Conservation (phyloP, 2,113 vertebrate genomes). For the Myodes glareolus region DNA sequence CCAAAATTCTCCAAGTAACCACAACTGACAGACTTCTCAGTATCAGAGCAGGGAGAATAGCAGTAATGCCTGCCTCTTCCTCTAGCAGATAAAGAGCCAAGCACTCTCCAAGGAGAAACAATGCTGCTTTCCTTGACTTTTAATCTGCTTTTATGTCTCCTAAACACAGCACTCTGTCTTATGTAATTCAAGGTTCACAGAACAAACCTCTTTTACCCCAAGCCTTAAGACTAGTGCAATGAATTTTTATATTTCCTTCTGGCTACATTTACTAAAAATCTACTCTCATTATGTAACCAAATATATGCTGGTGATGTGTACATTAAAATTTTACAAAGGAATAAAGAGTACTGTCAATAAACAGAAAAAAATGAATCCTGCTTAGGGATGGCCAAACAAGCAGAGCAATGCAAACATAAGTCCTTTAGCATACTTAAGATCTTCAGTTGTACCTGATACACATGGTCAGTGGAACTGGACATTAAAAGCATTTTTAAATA, state of each 20-base stretch:
- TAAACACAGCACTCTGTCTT: slow-evolving; percentile 64
- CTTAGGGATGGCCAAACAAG: slow-evolving; percentile 80
- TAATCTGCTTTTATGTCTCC: slow-evolving; percentile 59
- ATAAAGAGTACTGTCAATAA: slow-evolving; percentile 83
- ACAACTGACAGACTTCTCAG: slow-evolving; percentile 55
- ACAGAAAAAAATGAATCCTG: slow-evolving; percentile 71
- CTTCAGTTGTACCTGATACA: slow-evolving; percentile 82
- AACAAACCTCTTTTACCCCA: slow-evolving; percentile 59
- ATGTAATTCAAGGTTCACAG: slow-evolving; percentile 41
- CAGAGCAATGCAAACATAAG: slow-evolving; percentile 74
- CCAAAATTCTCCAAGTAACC: slow-evolving; percentile 61
- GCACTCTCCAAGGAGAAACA: slow-evolving; percentile 54
- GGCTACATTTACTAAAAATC: slow-evolving; percentile 60
- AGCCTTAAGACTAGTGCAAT: slow-evolving; percentile 76
- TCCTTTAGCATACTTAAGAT: slow-evolving; percentile 76
- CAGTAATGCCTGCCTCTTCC: slow-evolving; percentile 41
- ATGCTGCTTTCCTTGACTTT: slow-evolving; percentile 20
- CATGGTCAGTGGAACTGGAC: slow-evolving; percentile 79
- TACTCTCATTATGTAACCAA: slow-evolving; percentile 51
- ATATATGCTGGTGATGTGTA: slow-evolving; percentile 77
- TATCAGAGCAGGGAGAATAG: slow-evolving; percentile 6
- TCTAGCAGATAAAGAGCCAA: slow-evolving; percentile 69
- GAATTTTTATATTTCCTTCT: slow-evolving; percentile 64
- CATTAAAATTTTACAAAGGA: slow-evolving; percentile 81
- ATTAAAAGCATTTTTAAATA: slow-evolving; percentile 81